Evolutionary conservation across 2,797 vertebrate genomes (phyloP), one percentile per base, ranked within the genome.

Genomic region (Cryptoprocta ferox): DNA sequence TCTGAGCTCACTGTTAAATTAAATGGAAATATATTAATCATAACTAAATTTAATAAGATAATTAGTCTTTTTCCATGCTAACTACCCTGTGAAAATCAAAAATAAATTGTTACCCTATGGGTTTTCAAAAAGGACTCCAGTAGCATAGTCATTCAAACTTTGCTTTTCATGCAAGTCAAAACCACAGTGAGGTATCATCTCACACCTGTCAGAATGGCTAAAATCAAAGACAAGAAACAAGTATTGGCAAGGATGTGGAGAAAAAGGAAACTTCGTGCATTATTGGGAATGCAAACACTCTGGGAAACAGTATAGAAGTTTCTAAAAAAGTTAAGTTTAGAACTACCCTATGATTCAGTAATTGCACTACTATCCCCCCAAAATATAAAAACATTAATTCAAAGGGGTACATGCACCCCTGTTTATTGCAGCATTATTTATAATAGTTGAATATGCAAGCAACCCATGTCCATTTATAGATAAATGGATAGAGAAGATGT

Each of bases 81-180:
- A 89, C 39, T 61, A 53, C 28, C 66, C 16, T 50, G 30, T 76
- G 18, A 8, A 66, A 89, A 50, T 66, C 15, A 95, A 91, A 89
- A 2, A 83, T 1, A 91, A 35, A 56, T 59, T 35, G 21, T 73
- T 66, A 61, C 32, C 11, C 63, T 8, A 1, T 37, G 13, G 16
- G 59, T 84, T 93, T 95, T 80, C 48, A 78, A 28, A 87, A 93
- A 79, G 11, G 4, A 8, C 4, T 15, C 4, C 56, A 70, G 24
- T n/a, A 90, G 42, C 4, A 79, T 14, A 53, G 56, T 95, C 21
- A 79, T 70, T 94, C n/a, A 91, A 39, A 94, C 89, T 91, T 94
- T 63, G 37, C 28, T 65, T 97, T 92, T 89, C 18, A 78, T 78
- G 42, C 4, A 75, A 70, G 45, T 75, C 42, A 75, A 75, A 75